Evolutionary conservation across 1,140 invertebrate species (phyloP).

Genomic region (Drosophila mojavensis): DNA sequence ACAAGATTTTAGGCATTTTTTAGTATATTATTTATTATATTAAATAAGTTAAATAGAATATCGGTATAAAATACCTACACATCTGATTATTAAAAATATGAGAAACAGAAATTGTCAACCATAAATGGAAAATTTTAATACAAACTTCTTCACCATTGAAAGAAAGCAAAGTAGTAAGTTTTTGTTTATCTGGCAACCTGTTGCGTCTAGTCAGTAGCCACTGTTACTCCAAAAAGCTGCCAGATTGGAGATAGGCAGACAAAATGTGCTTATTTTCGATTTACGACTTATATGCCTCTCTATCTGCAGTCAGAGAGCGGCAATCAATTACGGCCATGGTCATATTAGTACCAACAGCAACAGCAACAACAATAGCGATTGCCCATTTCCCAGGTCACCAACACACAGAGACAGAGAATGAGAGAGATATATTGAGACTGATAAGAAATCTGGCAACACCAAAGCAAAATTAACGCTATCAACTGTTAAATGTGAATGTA

Average conservation of each 20-base stretch:
- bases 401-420: neutral
- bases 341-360: slow-evolving; percentile 44
- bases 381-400: slow-evolving; percentile 64
- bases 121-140: no score
- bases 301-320: slow-evolving; percentile 23
- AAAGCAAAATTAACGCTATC: slow-evolving; percentile 56
- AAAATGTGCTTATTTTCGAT: slow-evolving; percentile 14
- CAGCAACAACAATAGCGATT: slow-evolving; percentile 31
- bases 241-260: slow-evolving; percentile 19
- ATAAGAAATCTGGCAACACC: slow-evolving; percentile 67
- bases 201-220: neutral
- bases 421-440: slow-evolving; percentile 38
- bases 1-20: neutral
- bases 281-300: slow-evolving; percentile 14
- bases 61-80: no score
- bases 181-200: neutral
- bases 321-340: slow-evolving; percentile 76
- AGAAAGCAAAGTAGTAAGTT: neutral
- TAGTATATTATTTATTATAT: no score
- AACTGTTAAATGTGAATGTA: slow-evolving; percentile 43
- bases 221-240: slow-evolving; percentile 11
- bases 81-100: no score
- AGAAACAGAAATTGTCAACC: no score
- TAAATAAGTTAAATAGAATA: no score
- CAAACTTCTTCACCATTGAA: no score